A percentile compares a stretch with the other conserved stretches of the same genome.
These are phyloP conservation scores for Lineus longissimus DNA, from an alignment of 1,140 invertebrate genomes.

Conservation along the genomic window DNA sequence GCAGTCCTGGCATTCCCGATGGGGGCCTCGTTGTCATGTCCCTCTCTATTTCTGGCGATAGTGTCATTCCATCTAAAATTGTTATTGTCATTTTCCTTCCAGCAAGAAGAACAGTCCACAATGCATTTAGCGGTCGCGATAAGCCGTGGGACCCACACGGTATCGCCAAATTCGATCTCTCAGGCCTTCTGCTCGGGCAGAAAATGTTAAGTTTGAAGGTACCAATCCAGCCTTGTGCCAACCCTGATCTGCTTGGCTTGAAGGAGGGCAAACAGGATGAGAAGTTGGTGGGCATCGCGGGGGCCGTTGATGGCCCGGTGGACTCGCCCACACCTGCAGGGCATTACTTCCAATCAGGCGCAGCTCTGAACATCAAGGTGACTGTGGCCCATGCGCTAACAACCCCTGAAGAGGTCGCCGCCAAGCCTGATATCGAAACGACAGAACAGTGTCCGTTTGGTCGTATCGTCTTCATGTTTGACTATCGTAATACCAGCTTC, in stretches of 20 bases:
- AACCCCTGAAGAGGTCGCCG: slow-evolving; percentile 31
- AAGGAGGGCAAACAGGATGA: slow-evolving; percentile 24
- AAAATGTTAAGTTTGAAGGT: slow-evolving; percentile 40
- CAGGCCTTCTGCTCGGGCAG: slow-evolving; percentile 47
- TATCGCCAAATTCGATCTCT: slow-evolving; percentile 45
- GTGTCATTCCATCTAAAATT: no score
- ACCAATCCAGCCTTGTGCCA: slow-evolving; percentile 43
- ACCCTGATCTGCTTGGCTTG: slow-evolving; percentile 43
- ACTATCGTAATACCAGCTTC: slow-evolving; percentile 38
- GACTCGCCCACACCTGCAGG: slow-evolving; percentile 38
- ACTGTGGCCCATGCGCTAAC: slow-evolving; percentile 40
- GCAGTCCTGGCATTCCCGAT: no score
- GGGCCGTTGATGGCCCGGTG: slow-evolving; percentile 51
- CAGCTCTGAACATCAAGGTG: slow-evolving; percentile 44
- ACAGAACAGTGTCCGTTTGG: slow-evolving; percentile 46
- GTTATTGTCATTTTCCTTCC: slow-evolving; percentile 15
- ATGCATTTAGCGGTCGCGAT: slow-evolving; percentile 44
- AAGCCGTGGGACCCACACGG: slow-evolving; percentile 53
- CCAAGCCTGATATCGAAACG: slow-evolving; percentile 8
- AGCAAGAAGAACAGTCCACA: slow-evolving; percentile 47
- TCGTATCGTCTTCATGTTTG: slow-evolving; percentile 44
- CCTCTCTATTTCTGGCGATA: no score
- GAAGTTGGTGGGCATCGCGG: slow-evolving; percentile 37
- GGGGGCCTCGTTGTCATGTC: no score
- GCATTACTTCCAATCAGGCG: slow-evolving; percentile 35